Percentiles rank a stretch among this genome's conserved stretches.
Conservation (phyloP, 2,888 invertebrate genomes). For the Polyploca ridens region DNA sequence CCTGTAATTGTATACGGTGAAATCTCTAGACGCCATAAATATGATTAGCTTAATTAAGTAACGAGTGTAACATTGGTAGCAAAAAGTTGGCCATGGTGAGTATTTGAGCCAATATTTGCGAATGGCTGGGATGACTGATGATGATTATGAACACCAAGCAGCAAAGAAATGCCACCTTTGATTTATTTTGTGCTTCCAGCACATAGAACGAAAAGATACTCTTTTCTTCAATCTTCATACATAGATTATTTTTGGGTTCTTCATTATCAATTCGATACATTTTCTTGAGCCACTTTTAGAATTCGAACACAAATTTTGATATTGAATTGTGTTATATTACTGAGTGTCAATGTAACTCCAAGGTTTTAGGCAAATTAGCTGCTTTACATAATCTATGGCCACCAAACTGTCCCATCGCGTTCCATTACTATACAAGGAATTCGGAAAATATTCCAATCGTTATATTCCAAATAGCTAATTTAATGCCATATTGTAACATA, state of each 20-base stretch:
- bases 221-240: no score
- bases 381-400: not conserved
- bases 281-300: not conserved
- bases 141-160: no score
- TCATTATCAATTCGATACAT: not conserved
- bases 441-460: conserved; percentile 2
- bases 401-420: not conserved
- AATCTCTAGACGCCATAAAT: conserved; percentile 26
- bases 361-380: conserved; percentile 9
- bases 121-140: no score
- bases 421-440: not conserved
- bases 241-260: no score
- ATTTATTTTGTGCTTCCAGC: no score
- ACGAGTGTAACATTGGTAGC: not conserved
- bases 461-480: not conserved
- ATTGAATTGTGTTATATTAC: not conserved
- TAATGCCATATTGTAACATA: not conserved
- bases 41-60: not conserved
- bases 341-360: not conserved
- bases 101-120: no score
- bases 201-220: no score
- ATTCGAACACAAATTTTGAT: not conserved
- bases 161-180: no score
- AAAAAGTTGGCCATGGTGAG: not conserved
- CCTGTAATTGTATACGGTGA: conserved; percentile 35